Conservation (phyloP, 2,888 invertebrate species). For the Meloe dianella region DNA sequence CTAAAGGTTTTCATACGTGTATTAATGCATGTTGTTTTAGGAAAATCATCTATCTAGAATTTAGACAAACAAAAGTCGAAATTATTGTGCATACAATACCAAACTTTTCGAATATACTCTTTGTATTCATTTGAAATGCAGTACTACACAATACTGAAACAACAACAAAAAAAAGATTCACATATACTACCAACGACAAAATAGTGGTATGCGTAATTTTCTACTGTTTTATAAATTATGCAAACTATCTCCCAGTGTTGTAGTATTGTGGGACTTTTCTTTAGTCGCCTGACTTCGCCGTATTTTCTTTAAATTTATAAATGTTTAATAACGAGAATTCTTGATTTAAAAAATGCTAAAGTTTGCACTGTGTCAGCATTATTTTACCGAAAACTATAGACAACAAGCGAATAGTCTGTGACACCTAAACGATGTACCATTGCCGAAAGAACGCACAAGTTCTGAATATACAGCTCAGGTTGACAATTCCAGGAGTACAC, state of each 20-base stretch:
- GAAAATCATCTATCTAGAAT: conserved; percentile 14
- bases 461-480: no score
- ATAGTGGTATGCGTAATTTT: background rate
- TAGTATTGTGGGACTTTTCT: background rate
- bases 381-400: no score
- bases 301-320: background rate
- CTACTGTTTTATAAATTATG: conserved; percentile 6
- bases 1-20: no score
- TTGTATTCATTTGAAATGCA: conserved; percentile 14
- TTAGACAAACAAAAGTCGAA: conserved; percentile 15
- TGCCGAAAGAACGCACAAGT: no score
- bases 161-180: background rate
- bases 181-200: background rate
- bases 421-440: no score
- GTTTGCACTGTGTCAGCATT: background rate
- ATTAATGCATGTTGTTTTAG: background rate
- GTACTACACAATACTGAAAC: background rate
- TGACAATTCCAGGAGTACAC: no score
- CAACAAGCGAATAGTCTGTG: no score
- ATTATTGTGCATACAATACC: conserved; percentile 16
- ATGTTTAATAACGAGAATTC: conserved; percentile 1
- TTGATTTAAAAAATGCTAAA: background rate
- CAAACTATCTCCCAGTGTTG: background rate
- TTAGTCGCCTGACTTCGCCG: background rate
- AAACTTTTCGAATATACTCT: conserved; percentile 25